These are phyloP conservation scores for Cephus runcator DNA, from an alignment of 2,888 invertebrate species.

Conservation along the genomic window DNA sequence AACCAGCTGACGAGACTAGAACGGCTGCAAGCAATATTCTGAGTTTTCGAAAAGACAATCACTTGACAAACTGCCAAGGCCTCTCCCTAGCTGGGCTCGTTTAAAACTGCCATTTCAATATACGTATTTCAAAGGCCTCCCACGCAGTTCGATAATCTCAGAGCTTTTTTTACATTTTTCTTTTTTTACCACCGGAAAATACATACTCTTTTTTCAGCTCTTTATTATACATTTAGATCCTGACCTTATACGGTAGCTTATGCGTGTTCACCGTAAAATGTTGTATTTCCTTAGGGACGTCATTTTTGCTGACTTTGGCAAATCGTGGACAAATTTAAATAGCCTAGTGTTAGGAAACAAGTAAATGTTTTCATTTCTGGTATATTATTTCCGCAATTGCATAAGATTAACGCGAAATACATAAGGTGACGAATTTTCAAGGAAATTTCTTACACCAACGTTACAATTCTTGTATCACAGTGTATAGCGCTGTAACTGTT, in stretches of 20 bases:
- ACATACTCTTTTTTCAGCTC: not conserved
- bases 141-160: not conserved
- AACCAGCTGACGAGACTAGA: not conserved
- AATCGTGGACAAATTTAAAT: not conserved
- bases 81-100: not conserved
- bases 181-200: not conserved
- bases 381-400: not conserved
- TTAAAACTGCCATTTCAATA: not conserved
- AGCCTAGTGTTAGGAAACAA: not conserved
- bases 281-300: not conserved
- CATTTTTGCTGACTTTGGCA: not conserved
- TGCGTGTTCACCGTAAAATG: not conserved
- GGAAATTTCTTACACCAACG: not conserved
- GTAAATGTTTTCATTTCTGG: not conserved
- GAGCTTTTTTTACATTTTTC: not conserved
- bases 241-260: not conserved
- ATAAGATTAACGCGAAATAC: not conserved
- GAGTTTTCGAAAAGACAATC: conserved; percentile 24
- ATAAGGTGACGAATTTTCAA: not conserved
- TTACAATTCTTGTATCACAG: not conserved
- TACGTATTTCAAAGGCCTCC: not conserved
- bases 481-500: not conserved
- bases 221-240: not conserved
- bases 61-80: conserved; percentile 30
- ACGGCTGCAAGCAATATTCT: not conserved